These are phyloP conservation scores for Xylota segnis DNA, from an alignment of 2,888 invertebrate species.

Conservation along the genomic window DNA sequence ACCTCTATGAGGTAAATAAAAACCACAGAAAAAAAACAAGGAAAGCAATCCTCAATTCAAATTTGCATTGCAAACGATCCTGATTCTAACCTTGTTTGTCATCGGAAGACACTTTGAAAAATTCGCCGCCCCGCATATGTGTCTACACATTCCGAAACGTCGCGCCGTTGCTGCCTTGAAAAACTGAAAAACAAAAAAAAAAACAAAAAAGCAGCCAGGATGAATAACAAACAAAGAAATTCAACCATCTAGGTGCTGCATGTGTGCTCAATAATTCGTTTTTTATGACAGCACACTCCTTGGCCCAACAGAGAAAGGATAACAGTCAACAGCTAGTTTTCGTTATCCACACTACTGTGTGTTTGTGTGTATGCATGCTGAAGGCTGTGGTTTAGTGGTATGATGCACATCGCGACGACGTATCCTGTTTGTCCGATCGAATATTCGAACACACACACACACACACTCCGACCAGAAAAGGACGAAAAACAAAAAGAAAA, in stretches of 20 bases:
- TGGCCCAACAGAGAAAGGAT: slow-evolving; percentile 17
- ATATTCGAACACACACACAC: slow-evolving; percentile 54
- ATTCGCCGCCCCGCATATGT: slow-evolving; percentile 26
- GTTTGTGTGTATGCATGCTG: slow-evolving; percentile 29
- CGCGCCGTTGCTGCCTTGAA: slow-evolving; percentile 7
- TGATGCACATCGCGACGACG: slow-evolving; percentile 4
- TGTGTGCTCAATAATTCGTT: slow-evolving; percentile 55
- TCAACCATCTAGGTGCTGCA: slow-evolving; percentile 38
- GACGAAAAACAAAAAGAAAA: slow-evolving; percentile 1
- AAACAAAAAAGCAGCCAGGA: slow-evolving; percentile 11
- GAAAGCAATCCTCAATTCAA: slow-evolving; percentile 29
- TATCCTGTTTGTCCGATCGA: slow-evolving; percentile 26
- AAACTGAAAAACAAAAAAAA: too few relatives aligned
- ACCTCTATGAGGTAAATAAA: slow-evolving; percentile 45
- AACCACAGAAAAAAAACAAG: slow-evolving; percentile 26
- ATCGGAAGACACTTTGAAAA: slow-evolving; percentile 48
- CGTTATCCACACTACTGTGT: not conserved
- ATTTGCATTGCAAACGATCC: slow-evolving; percentile 67
- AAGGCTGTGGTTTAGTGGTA: slow-evolving; percentile 26
- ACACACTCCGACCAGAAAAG: slow-evolving; percentile 26
- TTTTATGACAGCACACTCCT: slow-evolving; percentile 25
- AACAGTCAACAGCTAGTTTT: slow-evolving; percentile 52
- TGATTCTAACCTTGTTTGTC: slow-evolving; percentile 59
- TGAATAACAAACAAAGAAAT: slow-evolving; percentile 60
- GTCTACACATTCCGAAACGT: slow-evolving; percentile 14